phyloP scores from a whole-genome alignment of 2,797 vertebrate genomes.

The Micromesistius poutassou region DNA sequence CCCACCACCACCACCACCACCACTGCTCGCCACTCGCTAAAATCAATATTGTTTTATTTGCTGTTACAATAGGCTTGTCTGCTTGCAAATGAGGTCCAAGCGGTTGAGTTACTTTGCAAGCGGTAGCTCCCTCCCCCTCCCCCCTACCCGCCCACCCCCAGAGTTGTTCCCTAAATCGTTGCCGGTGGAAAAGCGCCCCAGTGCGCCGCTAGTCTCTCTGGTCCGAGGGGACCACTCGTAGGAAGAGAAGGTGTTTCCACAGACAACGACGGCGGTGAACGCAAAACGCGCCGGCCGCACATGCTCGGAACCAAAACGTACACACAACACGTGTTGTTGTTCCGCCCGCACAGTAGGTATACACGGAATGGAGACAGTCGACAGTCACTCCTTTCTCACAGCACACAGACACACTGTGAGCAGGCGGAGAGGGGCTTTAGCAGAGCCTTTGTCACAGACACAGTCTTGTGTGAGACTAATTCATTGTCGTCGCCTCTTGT shows the following conservation, averaged over 20 bases:
- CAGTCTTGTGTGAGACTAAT: too few relatives aligned
- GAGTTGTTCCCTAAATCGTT: conserved; percentile 46
- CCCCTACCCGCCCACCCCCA: conserved; percentile 8
- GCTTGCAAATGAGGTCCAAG: conserved; percentile 75
- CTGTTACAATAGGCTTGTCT: conserved; percentile 79
- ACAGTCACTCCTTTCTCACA: too few relatives aligned
- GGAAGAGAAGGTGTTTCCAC: conserved; percentile 24
- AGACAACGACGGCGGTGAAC: neutral
- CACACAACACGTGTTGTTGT: neutral
- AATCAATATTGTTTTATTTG: conserved; percentile 85
- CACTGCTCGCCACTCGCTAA: conserved; percentile 69
- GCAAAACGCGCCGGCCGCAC: conserved; percentile 7
- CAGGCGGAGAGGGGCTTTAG: too few relatives aligned
- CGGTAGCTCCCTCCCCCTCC: conserved; percentile 26
- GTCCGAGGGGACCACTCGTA: conserved; percentile 11
- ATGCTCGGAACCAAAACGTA: neutral
- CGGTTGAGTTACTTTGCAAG: conserved; percentile 68
- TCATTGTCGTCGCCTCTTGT: too few relatives aligned
- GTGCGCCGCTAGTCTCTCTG: conserved; percentile 47
- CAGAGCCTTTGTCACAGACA: too few relatives aligned
- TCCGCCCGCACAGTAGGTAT: too few relatives aligned
- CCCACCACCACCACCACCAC: conserved; percentile 50
- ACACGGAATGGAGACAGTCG: neutral
- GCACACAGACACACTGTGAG: too few relatives aligned
- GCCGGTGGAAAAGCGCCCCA: conserved; percentile 24